Conservation (phyloP, 2,797 vertebrate species). For the Hylomyscus alleni region DNA sequence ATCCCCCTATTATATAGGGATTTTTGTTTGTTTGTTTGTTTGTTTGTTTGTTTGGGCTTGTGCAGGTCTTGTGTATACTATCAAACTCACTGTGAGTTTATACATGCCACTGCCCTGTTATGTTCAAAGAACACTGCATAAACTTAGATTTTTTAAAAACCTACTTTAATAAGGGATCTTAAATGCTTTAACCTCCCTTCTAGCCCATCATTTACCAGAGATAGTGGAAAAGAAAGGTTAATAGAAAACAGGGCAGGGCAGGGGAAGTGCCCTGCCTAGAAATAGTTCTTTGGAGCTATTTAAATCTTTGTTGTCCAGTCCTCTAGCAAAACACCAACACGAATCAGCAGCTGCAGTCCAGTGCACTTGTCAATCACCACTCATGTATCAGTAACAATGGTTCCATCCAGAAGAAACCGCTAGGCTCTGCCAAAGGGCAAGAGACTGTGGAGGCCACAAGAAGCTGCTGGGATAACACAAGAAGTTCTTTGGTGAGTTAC, state of each 20-base stretch:
- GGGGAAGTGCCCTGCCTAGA: background rate
- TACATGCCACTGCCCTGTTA: background rate
- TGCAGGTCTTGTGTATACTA: background rate
- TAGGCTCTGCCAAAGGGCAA: background rate
- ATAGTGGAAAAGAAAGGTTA: background rate
- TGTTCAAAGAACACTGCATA: background rate
- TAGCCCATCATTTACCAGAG: background rate
- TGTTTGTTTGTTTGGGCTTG: background rate
- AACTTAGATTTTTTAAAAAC: background rate
- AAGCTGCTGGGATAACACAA: background rate
- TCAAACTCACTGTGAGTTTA: background rate
- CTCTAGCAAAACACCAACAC: background rate
- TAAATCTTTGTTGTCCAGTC: background rate
- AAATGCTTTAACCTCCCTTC: background rate
- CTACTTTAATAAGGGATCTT: background rate
- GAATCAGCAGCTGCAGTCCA: background rate
- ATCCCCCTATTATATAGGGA: no score
- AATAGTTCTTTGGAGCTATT: background rate
- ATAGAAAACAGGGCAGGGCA: background rate
- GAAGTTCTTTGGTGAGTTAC: background rate
- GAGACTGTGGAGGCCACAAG: background rate
- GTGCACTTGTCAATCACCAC: background rate
- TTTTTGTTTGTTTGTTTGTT: background rate
- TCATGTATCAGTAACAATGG: background rate
- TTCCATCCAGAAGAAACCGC: background rate